Evolutionary conservation across 2,888 invertebrate genomes (phyloP), one percentile per base, ranked within the genome.

Genomic region (Blastobasis lacticolella): DNA sequence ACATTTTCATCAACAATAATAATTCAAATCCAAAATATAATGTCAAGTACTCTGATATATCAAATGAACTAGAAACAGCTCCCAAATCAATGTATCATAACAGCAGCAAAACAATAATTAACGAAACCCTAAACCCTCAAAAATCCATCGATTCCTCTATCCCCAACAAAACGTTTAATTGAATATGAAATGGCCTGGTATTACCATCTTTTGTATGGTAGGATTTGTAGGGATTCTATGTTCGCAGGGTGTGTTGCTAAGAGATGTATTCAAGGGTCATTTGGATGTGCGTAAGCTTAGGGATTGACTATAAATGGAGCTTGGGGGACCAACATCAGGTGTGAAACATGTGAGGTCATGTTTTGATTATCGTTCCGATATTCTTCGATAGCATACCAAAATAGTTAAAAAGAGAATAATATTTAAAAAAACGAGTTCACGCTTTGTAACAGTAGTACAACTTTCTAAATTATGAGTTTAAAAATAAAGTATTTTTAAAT

Each of bases 111-210:
- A 23, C 23, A 23, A 23, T 23, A 23, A 23, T 46, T 36, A 61
- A 58, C 62, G 54, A 62, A 59, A 73, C 73, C 73, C 66, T 69
- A 73, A 81, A 78, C 74, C 76, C 75, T 53, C 67, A 75, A 66
- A 87, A 91, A 90, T 89, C 23, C 23, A 23, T 23, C 23, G 88
- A 90, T 90, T 90, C 90, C 90, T 91, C 81, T 70, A 73, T 80
- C 81, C 81, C 75, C 73, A 66, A 80, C 82, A 82, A 81, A 87
- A 85, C 90, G 91, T 91, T 90, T 91, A 92, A 92, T 92, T 91
- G 91, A 92, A 92, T 91, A 91, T 90, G 90, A 90, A 92, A 91
- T 89, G 86, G 75, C 68, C 66, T 69, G 81, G 88, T 73, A 83
- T 88, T 88, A 87, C 69, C 79, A 71, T 87, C 81, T 81, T 88